Evolutionary conservation across 2,888 invertebrate species (phyloP), one percentile per base, ranked within the genome.

Genomic region (Ochropleura plecta): DNA sequence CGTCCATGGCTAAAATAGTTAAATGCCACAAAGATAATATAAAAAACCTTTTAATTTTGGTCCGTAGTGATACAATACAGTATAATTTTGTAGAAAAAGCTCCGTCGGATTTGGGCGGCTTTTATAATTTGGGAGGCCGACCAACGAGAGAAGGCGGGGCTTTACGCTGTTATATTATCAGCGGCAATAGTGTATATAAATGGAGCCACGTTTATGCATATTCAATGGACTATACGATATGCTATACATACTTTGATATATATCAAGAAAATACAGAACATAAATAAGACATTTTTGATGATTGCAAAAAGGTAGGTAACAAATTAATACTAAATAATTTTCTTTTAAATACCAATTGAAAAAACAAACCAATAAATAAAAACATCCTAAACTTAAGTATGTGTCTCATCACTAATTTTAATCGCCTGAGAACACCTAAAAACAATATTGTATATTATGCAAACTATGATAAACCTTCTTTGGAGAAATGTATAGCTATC

Each of bases 61-160:
- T 8, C 5, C 12, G 8, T 70, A 40, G 1, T 67, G 12, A 70
- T 70, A n/a, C 63, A 20, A 59, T 59, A 65, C 18, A 12, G 40
- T n/a, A 14, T 82, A 73, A 51, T 71, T 66, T 57, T 10, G 30
- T 30, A 30, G 9, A 57, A 46, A 57, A 64, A 67, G 20, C 68
- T 59, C 30, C 70, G 64, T 30, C 70, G 64, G 65, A 81, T 79
- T 83, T 83, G 87, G 87, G 88, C 87, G 88, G 88, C 75, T 82
- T 86, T 69, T 83, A 81, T 86, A 83, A 87, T 85, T 86, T 80
- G 57, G 79, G 79, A 79, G 87, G 86, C 82, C 87, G 84, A 78
- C 73, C 82, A 46, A 30, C 18, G 18, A n/a, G 62, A 55, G 74
- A 42, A 66, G 85, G 85, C 79, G 84, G 76, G 57, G 84, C 74